Evolutionary conservation across 2,113 vertebrate species (phyloP).

Genomic region (Pyrgilauda ruficollis): DNA sequence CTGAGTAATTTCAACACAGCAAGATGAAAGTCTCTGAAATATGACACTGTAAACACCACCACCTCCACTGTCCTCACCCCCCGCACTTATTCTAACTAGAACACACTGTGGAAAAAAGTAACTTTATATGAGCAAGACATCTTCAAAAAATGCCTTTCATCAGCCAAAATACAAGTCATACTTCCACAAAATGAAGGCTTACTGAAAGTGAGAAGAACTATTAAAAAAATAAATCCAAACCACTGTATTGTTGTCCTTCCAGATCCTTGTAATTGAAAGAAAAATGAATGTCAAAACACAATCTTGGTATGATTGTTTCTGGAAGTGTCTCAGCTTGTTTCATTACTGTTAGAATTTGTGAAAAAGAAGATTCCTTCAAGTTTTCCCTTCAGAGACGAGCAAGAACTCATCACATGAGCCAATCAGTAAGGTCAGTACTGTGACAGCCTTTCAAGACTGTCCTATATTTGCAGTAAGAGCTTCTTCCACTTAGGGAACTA

Average conservation of each 20-base stretch:
- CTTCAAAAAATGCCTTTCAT: background rate
- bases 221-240: background rate
- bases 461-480: background rate
- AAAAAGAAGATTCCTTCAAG: background rate
- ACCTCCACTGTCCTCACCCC: background rate
- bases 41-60: background rate
- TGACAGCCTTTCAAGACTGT: background rate
- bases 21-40: constrained; percentile 45
- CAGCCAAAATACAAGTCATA: background rate
- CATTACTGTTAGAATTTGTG: background rate
- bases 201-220: background rate
- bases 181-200: background rate
- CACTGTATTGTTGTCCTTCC: background rate
- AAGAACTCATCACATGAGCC: background rate
- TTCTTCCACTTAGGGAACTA: background rate
- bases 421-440: background rate
- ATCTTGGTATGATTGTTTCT: background rate
- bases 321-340: background rate
- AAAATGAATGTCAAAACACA: background rate
- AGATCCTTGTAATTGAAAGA: background rate
- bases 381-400: background rate
- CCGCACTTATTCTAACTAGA: background rate
- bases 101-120: background rate
- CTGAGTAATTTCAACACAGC: constrained; percentile 71
- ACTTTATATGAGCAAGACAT: background rate